Base-by-base conservation (phyloP, 1,140 invertebrate species). In the Oreohelix idahoensis region DNA sequence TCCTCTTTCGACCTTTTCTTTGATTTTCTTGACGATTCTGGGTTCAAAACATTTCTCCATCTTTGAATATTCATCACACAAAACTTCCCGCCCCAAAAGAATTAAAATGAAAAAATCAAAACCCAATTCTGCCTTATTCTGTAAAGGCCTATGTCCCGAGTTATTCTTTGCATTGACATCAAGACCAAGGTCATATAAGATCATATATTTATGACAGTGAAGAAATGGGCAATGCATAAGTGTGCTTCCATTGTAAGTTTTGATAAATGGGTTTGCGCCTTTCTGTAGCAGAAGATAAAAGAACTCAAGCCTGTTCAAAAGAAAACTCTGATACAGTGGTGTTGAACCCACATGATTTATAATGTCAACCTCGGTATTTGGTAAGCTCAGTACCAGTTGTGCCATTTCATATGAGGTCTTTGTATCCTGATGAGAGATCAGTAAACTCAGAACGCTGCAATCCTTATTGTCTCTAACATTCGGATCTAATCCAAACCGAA, bases 101-200 rank as follows among this genome's bases (percentile, higher is more conserved):
- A 71, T 71, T 32, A 81, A 36, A n/a, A 81, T 32, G 51, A 81
- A 81, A 58, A 81, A 81, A 71, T 71, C 79, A 81, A 81, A 81
- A 66, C 69, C n/a, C 13, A 81, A 38, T 45, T 71, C 69, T 26
- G 42, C 38, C 36, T 71, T 81, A 81, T 81, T 71, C 29, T 81
- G 79, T 49, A 81, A 36, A 36, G 79, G 79, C 69, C 69, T 10
- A 17, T 15, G 39, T 15, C 79, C 79, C 1, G 38, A 32, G 29
- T 49, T 81, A 35, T 42, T 81, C 32, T 71, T 70, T 20, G 51
- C 79, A 71, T 81, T 81, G 0, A 81, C 66, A 38, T 81, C 51
- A 32, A 81, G 79, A n/a, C 79, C 79, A 5, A 81, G 39, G 32
- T 81, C 79, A 36, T 81, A 81, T 32, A 81, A 51, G 0, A 81